A percentile compares a stretch with the other conserved stretches of the same genome.
Evolutionary conservation across 2,113 vertebrate genomes (phyloP).

Genomic region (Paramisgurnus dabryanus): DNA sequence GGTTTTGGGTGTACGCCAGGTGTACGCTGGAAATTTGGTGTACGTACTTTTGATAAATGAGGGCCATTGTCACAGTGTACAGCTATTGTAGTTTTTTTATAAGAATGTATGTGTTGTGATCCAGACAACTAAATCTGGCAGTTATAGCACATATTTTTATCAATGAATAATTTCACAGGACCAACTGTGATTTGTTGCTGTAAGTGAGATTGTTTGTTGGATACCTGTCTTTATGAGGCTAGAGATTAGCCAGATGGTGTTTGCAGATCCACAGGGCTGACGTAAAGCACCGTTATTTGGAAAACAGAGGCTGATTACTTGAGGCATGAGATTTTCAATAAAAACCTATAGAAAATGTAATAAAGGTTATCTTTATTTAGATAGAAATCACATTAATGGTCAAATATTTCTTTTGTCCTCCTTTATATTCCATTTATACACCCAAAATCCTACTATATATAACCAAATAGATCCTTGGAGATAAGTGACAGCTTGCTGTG

Average conservation of each 20-base stretch:
- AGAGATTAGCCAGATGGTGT: slow-evolving; percentile 29
- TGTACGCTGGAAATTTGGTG: too few species aligned
- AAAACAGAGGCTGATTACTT: background rate
- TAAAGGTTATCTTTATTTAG: background rate
- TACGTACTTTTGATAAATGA: too few species aligned
- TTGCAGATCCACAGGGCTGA: slow-evolving; percentile 19
- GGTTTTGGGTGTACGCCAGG: too few species aligned
- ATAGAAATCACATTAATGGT: background rate
- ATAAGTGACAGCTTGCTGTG: background rate
- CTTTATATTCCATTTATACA: background rate
- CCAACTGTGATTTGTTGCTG: background rate
- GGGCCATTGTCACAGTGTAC: too few species aligned
- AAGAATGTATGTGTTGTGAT: background rate
- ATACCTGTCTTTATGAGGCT: slow-evolving; percentile 4
- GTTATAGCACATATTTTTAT: background rate
- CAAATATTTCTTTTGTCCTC: background rate
- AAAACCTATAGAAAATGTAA: background rate
- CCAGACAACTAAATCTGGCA: slow-evolving; percentile 4
- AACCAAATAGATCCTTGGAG: background rate
- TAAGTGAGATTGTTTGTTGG: background rate
- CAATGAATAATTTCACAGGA: background rate
- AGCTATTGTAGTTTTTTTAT: too few species aligned
- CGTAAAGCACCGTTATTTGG: background rate
- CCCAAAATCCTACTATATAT: background rate
- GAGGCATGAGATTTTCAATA: background rate